phyloP scores from a whole-genome alignment of 1,140 invertebrate genomes.

The Hestina assimilis region DNA sequence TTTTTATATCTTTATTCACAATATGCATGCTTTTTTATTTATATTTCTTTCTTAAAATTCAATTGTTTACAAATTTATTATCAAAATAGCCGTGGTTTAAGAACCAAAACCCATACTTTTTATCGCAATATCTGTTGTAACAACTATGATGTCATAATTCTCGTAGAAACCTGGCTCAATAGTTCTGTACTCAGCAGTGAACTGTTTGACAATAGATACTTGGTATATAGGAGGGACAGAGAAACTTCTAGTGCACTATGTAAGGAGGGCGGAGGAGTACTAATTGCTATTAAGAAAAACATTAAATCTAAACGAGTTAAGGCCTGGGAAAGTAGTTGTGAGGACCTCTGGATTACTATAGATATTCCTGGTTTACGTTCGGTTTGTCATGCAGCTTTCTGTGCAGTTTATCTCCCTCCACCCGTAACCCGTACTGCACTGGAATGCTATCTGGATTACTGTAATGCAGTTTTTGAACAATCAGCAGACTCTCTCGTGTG shows the following conservation, averaged over 20 bases:
- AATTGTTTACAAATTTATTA: neutral
- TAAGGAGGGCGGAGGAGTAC: too few species aligned
- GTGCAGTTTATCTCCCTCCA: slow-evolving; percentile 1
- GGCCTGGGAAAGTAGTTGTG: slow-evolving; percentile 4
- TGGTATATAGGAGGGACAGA: slow-evolving; percentile 23
- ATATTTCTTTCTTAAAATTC: neutral
- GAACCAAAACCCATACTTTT: neutral
- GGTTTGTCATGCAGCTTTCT: neutral
- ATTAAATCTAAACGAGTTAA: neutral
- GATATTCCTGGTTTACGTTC: neutral
- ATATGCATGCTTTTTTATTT: neutral
- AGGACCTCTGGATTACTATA: slow-evolving; percentile 18
- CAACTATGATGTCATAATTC: slow-evolving; percentile 20
- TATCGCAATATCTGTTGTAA: too few species aligned
- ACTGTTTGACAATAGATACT: slow-evolving; percentile 23
- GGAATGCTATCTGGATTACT: neutral
- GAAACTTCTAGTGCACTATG: neutral
- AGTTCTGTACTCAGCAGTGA: slow-evolving; percentile 12
- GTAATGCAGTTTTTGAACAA: neutral
- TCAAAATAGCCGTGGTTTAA: neutral
- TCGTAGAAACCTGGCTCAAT: slow-evolving; percentile 26
- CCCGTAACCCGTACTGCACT: neutral
- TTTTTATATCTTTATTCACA: neutral
- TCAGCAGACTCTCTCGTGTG: neutral
- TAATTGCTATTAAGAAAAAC: too few species aligned